Percentiles rank a stretch among this genome's conserved stretches.
phyloP scores from a whole-genome alignment of 2,797 vertebrate genomes.

The Brachyrhaphis roseni region DNA sequence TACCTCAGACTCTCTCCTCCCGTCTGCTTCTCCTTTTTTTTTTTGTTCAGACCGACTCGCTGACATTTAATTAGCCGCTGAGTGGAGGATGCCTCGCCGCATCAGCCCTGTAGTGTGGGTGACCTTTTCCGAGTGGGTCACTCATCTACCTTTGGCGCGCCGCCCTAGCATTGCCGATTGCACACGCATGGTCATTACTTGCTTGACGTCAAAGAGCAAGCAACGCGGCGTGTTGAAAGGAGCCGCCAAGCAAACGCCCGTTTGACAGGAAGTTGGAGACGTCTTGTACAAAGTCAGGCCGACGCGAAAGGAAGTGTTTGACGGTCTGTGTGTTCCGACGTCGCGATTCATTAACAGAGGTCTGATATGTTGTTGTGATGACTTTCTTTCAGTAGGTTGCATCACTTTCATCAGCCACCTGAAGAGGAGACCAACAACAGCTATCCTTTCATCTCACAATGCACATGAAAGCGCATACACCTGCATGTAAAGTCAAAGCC shows the following conservation, averaged over 20 bases:
- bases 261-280: constrained; percentile 33
- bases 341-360: constrained; percentile 11
- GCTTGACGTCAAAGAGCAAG: constrained; percentile 22
- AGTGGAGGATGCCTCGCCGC: constrained; percentile 75
- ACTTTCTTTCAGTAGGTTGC: constrained; percentile 70
- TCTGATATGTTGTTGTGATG: constrained; percentile 42
- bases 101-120: constrained; percentile 77
- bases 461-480: constrained; percentile 43
- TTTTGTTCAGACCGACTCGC: constrained; percentile 55
- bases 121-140: constrained; percentile 82
- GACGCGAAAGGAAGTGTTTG: constrained; percentile 26
- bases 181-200: constrained; percentile 14
- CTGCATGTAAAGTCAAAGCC: constrained; percentile 42
- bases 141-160: constrained; percentile 78
- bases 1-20: not conserved
- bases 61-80: constrained; percentile 87
- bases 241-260: constrained; percentile 49
- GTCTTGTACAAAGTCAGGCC: constrained; percentile 24
- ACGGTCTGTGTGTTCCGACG: constrained; percentile 18
- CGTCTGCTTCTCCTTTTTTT: constrained; percentile 9
- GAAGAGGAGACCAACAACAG: constrained; percentile 50
- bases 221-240: constrained; percentile 32
- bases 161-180: constrained; percentile 7
- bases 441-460: constrained; percentile 71
- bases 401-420: constrained; percentile 68